Percentiles rank a stretch among this genome's conserved stretches.
These are phyloP conservation scores for Enteromius paludinosus DNA, from an alignment of 2,797 vertebrate species.

Conservation along the genomic window DNA sequence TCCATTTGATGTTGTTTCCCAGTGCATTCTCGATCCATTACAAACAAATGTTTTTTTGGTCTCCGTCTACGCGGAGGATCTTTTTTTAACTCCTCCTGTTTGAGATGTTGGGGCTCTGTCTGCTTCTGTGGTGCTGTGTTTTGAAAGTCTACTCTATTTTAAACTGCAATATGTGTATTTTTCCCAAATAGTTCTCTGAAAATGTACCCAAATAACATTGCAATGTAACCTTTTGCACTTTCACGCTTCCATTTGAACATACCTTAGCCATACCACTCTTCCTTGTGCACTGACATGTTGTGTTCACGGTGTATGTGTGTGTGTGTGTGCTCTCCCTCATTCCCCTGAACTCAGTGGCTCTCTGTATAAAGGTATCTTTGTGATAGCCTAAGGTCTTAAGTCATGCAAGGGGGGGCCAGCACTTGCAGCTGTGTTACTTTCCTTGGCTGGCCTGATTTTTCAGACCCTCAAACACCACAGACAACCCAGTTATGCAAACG, in stretches of 20 bases:
- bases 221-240: conserved; percentile 38
- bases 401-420: conserved; percentile 54
- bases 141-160: conserved; percentile 22
- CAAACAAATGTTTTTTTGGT: conserved; percentile 24
- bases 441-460: conserved; percentile 46
- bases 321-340: conserved; percentile 54
- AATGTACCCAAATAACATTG: conserved; percentile 23
- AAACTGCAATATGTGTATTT: conserved; percentile 20
- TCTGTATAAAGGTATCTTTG: conserved; percentile 71
- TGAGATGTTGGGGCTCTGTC: neutral
- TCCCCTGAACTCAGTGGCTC: conserved; percentile 55
- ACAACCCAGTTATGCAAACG: conserved; percentile 61
- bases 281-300: conserved; percentile 58
- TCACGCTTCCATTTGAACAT: conserved; percentile 26
- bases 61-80: neutral
- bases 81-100: conserved; percentile 3
- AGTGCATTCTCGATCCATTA: conserved; percentile 23
- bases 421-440: conserved; percentile 42
- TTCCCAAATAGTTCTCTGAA: conserved; percentile 4
- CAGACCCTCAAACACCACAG: conserved; percentile 54
- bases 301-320: neutral
- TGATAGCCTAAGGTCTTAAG: conserved; percentile 59
- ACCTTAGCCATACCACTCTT: conserved; percentile 31
- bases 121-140: neutral
- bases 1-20: conserved; percentile 41